Evolutionary conservation across 2,888 invertebrate species (phyloP), one percentile per base, ranked within the genome.

Genomic region (Campoletis raptor): DNA sequence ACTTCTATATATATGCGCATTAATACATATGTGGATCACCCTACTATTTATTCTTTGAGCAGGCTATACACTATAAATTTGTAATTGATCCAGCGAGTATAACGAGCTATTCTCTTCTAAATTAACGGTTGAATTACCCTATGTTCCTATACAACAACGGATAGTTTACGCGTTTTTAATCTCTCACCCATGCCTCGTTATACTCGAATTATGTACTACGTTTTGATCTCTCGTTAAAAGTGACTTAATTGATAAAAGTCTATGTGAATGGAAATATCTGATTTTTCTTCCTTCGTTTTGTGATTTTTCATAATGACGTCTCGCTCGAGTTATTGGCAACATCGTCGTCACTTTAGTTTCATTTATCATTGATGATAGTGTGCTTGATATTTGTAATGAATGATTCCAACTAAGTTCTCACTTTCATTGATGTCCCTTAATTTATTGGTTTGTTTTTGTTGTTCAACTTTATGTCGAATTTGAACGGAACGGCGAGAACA

Each of bases 21-120:
- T 3, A 12, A 37, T n/a, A 37, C 8, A 24, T 42, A 30, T 48
- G 64, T 37, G 30, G 30, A 67, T 81, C 81, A 61, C 86, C 86
- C 83, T 72, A 80, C 81, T 45, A 45, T 30, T 30, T 70, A 72
- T 54, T 61, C 15, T 64, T 77, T 81, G 80, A 52, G 45, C 54
- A 52, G 54, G 30, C 54, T 67, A 30, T 30, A 57, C 73, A 81
- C 83, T 74, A 85, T 85, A 87, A 88, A 88, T 88, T 88, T 87
- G 87, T 87, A 88, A 88, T 88, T 88, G 87, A 88, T 88, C 81
- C 87, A 85, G 86, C 61, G 77, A 83, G 69, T 78, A 54, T 72
- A 86, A 73, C 80, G 76, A 77, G 83, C 80, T 78, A 88, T 88
- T 85, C 66, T 57, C 54, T 52, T 52, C 78, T 73, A 80, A 79